These are phyloP conservation scores for Pissodes strobi DNA, from an alignment of 1,140 invertebrate species.

Conservation along the genomic window DNA sequence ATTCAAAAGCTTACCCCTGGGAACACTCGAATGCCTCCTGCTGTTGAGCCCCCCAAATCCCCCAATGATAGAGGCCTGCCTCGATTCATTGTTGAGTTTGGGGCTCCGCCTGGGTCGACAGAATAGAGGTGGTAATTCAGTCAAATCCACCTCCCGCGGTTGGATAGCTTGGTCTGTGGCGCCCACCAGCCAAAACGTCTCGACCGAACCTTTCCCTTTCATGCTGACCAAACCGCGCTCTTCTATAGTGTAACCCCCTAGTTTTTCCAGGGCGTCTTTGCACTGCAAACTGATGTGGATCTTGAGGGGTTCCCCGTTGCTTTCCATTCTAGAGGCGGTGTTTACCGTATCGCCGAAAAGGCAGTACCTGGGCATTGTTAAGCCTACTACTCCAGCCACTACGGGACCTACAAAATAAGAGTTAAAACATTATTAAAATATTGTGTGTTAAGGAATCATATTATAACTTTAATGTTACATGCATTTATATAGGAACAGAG, in stretches of 20 bases:
- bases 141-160: constrained; percentile 80
- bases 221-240: constrained; percentile 84
- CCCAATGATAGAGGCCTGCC: constrained; percentile 61
- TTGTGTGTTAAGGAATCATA: too few species aligned
- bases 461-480: neutral
- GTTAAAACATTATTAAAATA: too few species aligned
- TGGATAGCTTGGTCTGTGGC: constrained; percentile 82
- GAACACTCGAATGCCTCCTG: constrained; percentile 62
- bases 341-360: constrained; percentile 92
- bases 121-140: constrained; percentile 77
- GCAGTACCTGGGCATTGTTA: constrained; percentile 97
- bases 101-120: constrained; percentile 77
- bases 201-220: constrained; percentile 85
- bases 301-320: constrained; percentile 85
- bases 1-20: constrained; percentile 52
- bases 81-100: constrained; percentile 70
- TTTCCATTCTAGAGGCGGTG: constrained; percentile 93
- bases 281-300: constrained; percentile 90
- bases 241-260: constrained; percentile 85
- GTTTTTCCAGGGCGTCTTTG: constrained; percentile 80
- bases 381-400: constrained; percentile 91
- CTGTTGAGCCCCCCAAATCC: constrained; percentile 58
- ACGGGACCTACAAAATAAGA: constrained; percentile 71
- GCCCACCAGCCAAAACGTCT: constrained; percentile 90
- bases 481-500: neutral